A percentile compares a stretch with the other conserved stretches of the same genome.
These are phyloP conservation scores for Mola mola DNA, from an alignment of 2,113 vertebrate species.

Conservation along the genomic window DNA sequence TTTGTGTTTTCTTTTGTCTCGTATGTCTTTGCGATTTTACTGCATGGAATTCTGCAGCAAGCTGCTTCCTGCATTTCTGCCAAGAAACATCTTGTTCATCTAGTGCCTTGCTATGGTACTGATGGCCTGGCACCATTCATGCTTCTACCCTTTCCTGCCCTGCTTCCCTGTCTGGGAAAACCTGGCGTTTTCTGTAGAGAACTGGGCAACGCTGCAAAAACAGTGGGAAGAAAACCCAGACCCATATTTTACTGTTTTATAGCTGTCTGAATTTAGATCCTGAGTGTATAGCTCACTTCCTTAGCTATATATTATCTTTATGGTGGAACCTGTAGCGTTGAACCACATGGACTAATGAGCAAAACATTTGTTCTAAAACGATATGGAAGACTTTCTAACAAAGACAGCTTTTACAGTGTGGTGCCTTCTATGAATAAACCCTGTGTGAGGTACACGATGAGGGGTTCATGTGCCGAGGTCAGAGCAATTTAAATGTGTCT, in stretches of 20 bases:
- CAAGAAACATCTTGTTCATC: conserved; percentile 32
- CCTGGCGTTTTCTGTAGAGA: conserved; percentile 20
- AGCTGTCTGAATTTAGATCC: conserved; percentile 15
- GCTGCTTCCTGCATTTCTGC: conserved; percentile 22
- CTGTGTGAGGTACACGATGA: too few species aligned
- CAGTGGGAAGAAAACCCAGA: conserved; percentile 24
- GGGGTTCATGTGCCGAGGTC: not conserved
- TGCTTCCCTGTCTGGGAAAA: conserved; percentile 30
- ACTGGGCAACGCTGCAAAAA: conserved; percentile 15
- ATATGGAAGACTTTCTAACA: conserved; percentile 2
- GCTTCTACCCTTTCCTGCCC: not conserved
- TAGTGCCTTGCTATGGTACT: conserved; percentile 4
- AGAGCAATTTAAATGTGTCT: not conserved
- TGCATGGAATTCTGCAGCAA: conserved; percentile 21
- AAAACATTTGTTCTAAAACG: conserved; percentile 12
- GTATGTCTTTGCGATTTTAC: conserved; percentile 14
- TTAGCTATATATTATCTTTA: not conserved
- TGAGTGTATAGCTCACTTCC: conserved; percentile 3
- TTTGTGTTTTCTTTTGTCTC: conserved; percentile 3
- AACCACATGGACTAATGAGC: conserved; percentile 4
- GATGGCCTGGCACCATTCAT: conserved; percentile 21
- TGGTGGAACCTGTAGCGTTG: not conserved
- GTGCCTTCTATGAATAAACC: conserved; percentile 14
- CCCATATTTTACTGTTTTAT: conserved; percentile 18
- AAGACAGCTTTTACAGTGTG: conserved; percentile 12